phyloP scores from a whole-genome alignment of 2,797 vertebrate genomes.

The Strix occidentalis region DNA sequence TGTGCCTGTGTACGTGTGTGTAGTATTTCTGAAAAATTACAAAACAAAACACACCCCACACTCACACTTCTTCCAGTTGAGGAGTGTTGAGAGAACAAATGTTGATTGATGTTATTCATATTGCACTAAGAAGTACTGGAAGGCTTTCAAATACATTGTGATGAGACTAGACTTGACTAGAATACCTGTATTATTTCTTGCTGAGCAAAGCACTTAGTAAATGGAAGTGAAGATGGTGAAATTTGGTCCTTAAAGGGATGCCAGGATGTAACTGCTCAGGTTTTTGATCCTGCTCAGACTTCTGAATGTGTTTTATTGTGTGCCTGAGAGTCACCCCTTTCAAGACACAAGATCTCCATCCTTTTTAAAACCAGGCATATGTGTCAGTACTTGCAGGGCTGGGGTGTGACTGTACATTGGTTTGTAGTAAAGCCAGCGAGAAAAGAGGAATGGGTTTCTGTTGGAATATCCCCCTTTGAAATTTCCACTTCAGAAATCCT shows the following conservation, averaged over 20 bases:
- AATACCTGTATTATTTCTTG: conserved; percentile 11
- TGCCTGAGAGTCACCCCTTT: conserved; percentile 13
- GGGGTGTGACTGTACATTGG: background rate
- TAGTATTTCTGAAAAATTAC: background rate
- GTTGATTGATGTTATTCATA: conserved; percentile 42
- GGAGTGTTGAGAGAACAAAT: background rate
- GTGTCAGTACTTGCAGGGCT: conserved; percentile 8
- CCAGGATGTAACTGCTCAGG: background rate
- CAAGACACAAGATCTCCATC: background rate
- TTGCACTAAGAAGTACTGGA: background rate
- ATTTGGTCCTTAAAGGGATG: conserved; percentile 24
- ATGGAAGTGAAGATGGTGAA: conserved; percentile 25
- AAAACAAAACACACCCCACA: conserved; percentile 4
- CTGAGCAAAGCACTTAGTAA: conserved; percentile 31
- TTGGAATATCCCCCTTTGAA: conserved; percentile 1
- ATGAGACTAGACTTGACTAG: conserved; percentile 36
- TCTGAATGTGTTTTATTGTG: background rate
- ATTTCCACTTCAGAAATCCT: conserved; percentile 33
- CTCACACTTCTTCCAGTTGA: background rate
- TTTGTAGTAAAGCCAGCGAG: conserved; percentile 30
- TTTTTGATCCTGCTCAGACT: conserved; percentile 33
- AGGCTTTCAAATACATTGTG: background rate
- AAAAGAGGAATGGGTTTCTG: conserved; percentile 8
- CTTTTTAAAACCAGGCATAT: background rate
- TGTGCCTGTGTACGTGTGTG: background rate